phyloP scores from a whole-genome alignment of 2,888 invertebrate genomes.

The Xylocampa areola region DNA sequence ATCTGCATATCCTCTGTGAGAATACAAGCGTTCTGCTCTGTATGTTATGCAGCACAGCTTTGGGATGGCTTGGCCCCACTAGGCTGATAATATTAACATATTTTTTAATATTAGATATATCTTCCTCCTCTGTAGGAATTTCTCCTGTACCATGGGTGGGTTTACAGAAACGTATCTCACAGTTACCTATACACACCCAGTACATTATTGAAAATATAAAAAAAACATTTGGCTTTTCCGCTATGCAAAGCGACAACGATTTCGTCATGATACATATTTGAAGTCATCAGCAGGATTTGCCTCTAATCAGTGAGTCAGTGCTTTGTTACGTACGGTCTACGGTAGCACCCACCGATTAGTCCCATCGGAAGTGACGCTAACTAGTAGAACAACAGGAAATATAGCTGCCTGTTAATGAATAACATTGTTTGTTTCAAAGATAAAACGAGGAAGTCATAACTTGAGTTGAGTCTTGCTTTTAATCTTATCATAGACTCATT shows the following conservation, averaged over 20 bases:
- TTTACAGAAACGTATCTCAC: no score
- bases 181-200: no score
- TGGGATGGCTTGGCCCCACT: no score
- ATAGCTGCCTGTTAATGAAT: conserved; percentile 36
- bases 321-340: conserved; percentile 19
- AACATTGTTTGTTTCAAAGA: conserved; percentile 34
- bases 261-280: conserved; percentile 14
- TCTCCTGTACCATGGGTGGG: no score
- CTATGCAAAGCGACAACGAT: background rate
- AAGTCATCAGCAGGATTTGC: conserved; percentile 13
- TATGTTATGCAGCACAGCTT: no score
- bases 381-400: conserved; percentile 38
- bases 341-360: conserved; percentile 38
- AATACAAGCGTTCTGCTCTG: no score
- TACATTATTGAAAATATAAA: no score
- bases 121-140: no score
- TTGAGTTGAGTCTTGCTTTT: conserved; percentile 9
- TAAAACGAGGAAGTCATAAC: conserved; percentile 35
- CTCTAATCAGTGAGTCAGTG: conserved; percentile 34
- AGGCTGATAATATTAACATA: no score
- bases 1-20: no score
- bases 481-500: background rate
- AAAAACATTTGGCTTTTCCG: no score
- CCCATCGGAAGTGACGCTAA: conserved; percentile 47
- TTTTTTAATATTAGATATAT: no score